A percentile compares a stretch with the other conserved stretches of the same genome.
These are phyloP conservation scores for Prionchulus punctatus DNA, from an alignment of 2,888 invertebrate species.

Conservation along the genomic window DNA sequence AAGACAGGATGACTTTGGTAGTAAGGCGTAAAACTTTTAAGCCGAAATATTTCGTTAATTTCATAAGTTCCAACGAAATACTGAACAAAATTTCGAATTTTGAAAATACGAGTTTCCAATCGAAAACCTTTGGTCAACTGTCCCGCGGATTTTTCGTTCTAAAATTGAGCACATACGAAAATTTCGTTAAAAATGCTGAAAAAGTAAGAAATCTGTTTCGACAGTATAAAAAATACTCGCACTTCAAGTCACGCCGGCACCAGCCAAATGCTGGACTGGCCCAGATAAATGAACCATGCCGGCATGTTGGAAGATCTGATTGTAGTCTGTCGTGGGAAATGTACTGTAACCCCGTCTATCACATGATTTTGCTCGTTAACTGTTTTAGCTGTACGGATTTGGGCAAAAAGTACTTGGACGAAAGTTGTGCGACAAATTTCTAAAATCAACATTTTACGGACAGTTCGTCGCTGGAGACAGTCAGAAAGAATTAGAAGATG, in stretches of 20 bases:
- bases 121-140: not conserved
- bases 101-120: not conserved
- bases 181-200: not conserved
- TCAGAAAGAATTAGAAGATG: not conserved
- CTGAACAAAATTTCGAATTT: not conserved
- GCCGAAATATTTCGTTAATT: too few relatives aligned
- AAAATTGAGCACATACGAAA: not conserved
- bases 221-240: not conserved
- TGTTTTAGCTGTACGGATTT: not conserved
- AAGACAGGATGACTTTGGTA: too few relatives aligned
- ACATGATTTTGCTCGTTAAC: not conserved
- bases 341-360: not conserved
- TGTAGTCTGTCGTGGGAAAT: too few relatives aligned
- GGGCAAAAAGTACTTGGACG: not conserved
- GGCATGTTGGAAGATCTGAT: too few relatives aligned
- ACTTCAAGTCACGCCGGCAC: too few relatives aligned
- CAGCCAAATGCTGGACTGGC: not conserved
- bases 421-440: not conserved
- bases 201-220: not conserved
- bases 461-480: slow-evolving; percentile 3
- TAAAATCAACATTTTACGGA: not conserved
- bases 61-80: too few relatives aligned
- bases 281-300: not conserved
- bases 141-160: not conserved
- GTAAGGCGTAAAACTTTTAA: too few relatives aligned